Base-by-base conservation (phyloP, 37 sponge, comb jelly and placozoan genomes). In the Tethya wilhelma region DNA sequence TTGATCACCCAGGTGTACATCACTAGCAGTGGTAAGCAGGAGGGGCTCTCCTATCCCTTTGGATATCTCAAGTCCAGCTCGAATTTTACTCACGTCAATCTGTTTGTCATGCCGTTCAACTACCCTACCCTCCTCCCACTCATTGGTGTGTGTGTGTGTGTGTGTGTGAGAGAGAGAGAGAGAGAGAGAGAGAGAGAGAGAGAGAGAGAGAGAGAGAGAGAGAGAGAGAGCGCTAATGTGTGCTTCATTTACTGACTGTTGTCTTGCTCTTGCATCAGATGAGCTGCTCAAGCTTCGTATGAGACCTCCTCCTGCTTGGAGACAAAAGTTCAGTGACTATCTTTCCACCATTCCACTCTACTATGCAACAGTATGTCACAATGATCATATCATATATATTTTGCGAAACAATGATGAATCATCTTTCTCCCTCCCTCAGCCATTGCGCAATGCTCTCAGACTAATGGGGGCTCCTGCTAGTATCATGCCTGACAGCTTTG, bases 21-120 rank as follows among this genome's bases (percentile, higher is more conserved):
- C 4, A 45, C n/a, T 37, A 76, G 84, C 69, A 85, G 91, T 79
- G 89, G 92, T 14, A 88, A 74, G 44, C 83, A 79, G 19, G 78
- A 74, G 39, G 95, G 83, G 20, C 38, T 86, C 30, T 62, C 69
- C n/a, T 63, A 77, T 37, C 91, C 97, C 22, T 99, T 99, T 87
- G 99, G 99, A n/a, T 99, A 99, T 70, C 97, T 99, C 64, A 96
- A 96, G 71, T 86, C 99, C 63, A 96, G 97, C 66, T 79, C 69
- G 14, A 96, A 82, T 69, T 79, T 83, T 31, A 88, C 90, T 17
- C 80, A 81, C 40, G 97, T 96, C 23, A 96, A 84, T 53, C 77
- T 90, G 33, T 93, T 93, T 45, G 90, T 96, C 25, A 94, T 99
- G 97, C 99, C 99, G 3, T 99, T 76, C 82, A 96, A 99, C 82